These are phyloP conservation scores for Dendroctonus ponderosae DNA, from an alignment of 1,140 invertebrate genomes.

Conservation along the genomic window DNA sequence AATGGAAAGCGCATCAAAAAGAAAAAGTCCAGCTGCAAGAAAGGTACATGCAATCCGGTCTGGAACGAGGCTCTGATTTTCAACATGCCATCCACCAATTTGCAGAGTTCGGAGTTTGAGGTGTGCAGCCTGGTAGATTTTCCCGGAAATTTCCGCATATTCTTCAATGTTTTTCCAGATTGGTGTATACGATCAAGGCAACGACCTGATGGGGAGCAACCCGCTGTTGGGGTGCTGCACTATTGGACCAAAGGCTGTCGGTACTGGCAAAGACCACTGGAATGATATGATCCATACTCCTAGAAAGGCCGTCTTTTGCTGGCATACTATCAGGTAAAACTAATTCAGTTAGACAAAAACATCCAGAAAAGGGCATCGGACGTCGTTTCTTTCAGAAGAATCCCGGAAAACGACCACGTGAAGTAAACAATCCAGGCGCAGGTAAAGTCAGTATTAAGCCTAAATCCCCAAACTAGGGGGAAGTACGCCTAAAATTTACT, in stretches of 20 bases:
- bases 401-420: slow-evolving; percentile 4
- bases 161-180: slow-evolving; percentile 51
- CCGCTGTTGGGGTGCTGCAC: slow-evolving; percentile 70
- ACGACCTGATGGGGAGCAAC: slow-evolving; percentile 66
- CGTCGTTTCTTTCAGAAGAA: background rate
- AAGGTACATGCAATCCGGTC: slow-evolving; percentile 83
- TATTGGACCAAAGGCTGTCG: slow-evolving; percentile 64
- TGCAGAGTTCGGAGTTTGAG: slow-evolving; percentile 73
- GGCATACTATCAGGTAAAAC: slow-evolving; percentile 72
- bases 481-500: background rate
- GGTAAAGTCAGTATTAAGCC: background rate
- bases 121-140: slow-evolving; percentile 49
- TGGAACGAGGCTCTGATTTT: slow-evolving; percentile 95
- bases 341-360: background rate
- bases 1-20: slow-evolving; percentile 82
- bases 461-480: background rate
- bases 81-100: slow-evolving; percentile 70
- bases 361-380: background rate
- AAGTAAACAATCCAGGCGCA: background rate
- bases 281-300: slow-evolving; percentile 76
- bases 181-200: slow-evolving; percentile 60
- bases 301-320: slow-evolving; percentile 79
- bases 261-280: slow-evolving; percentile 72
- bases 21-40: slow-evolving; percentile 88
- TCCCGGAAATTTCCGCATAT: background rate